Base-by-base conservation (phyloP, 2,888 invertebrate genomes). In the Conus canariensis region DNA sequence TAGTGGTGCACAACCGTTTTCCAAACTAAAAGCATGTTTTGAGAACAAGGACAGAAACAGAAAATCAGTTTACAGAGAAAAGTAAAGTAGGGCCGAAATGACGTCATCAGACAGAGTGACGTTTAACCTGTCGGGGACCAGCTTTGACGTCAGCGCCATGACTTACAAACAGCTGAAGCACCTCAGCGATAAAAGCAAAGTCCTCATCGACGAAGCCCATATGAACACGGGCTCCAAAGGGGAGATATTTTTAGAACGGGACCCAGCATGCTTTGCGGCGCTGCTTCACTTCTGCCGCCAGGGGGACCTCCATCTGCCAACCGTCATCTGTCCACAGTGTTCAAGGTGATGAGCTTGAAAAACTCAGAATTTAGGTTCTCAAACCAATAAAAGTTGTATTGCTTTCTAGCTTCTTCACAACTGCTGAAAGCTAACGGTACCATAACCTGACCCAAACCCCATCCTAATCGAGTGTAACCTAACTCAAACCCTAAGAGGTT, bases 191-290 rank as follows among this genome's bases (percentile, higher is more conserved):
- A 80, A 45, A 16, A 80, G 77, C 45, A 30, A 8, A 12, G 2
- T 80, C 14, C 77, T 80, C 12, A 80, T 80, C 77, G 45, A 45
- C 10, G 77, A 30, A 80, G 77, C 77, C 77, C 25, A 45, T 10
- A 22, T n/a, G n/a, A 7, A n/a, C 74, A 10, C n/a, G 7, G 74
- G n/a, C n/a, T 74, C n/a, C 5, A 74, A 74, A 25, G 0, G 16
- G 22, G 82, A 88, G 70, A 45, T 88, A 56, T 88, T 88, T 83
- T 56, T 88, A 64, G 88, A 88, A 64, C 88, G 70, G 8, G 83
- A 88, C 83, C 88, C 88, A 22, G 83, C 82, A n/a, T 88, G 88
- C 83, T 88, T 88, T 58, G 88, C 82, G 67, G 88, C 88, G 25
- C 83, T 88, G 64, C 60, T 88, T 0, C 83, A 30, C 56, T 67